Base-by-base conservation (phyloP, 2,888 invertebrate genomes). In the Synergus japonicus region DNA sequence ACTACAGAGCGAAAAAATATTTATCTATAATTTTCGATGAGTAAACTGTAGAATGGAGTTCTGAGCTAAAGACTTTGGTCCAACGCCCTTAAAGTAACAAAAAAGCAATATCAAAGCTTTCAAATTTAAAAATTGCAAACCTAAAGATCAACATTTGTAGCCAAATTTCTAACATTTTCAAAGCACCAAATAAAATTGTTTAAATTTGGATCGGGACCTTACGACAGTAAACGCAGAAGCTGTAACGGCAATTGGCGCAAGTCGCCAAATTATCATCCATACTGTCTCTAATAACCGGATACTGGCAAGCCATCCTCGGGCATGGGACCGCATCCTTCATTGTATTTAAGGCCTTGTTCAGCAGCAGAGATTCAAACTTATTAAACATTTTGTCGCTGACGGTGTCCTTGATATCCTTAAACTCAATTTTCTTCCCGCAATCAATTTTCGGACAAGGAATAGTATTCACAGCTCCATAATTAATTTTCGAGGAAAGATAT, bases 151-250 rank as follows among this genome's bases (percentile, higher is more conserved):
- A 22, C 22, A 54, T 54, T 7, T 54, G n/a, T n/a, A n/a, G n/a
- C n/a, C n/a, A n/a, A n/a, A n/a, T n/a, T n/a, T 29, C 12, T 46
- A 22, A 22, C 22, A 54, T 54, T 7, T 54, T 7, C 15, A 15
- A 54, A 54, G 4, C 60, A 10, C 3, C 12, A 60, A 22, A 60
- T 3, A n/a, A 60, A 60, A 60, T 60, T 18, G 12, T 60, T 22
- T 4, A 60, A 60, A 60, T 22, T 60, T 8, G 22, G 10, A 22
- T 22, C 22, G 22, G 44, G 60, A 84, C 85, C 87, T 90, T 89
- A 43, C 79, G 82, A 69, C 90, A 90, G 69, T 82, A 89, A 69
- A 77, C 65, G 77, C 90, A 90, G 82, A 90, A 90, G 66, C 83
- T 83, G 54, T 90, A 87, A 4, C 83, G 67, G 66, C 90, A 90